Percentiles rank a stretch among this genome's conserved stretches.
Evolutionary conservation across 2,797 vertebrate species (phyloP).

Genomic region (Taenioides sp.): DNA sequence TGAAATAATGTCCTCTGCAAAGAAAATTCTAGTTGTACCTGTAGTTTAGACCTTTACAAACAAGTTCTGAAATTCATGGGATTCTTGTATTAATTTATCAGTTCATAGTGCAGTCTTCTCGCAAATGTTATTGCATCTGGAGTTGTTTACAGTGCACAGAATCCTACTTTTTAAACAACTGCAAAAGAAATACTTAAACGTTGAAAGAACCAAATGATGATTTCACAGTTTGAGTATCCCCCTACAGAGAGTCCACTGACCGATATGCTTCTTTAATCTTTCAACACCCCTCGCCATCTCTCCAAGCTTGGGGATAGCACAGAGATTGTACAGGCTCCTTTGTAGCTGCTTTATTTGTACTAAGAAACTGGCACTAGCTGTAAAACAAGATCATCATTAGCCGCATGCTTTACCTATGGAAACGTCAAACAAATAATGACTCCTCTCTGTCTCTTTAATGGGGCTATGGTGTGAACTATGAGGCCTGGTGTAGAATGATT

Average conservation of each 20-base stretch:
- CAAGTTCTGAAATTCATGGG: too few species aligned
- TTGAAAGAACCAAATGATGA: too few species aligned
- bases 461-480: constrained; percentile 47
- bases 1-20: too few species aligned
- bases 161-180: too few species aligned
- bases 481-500: constrained; percentile 58
- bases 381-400: constrained; percentile 53
- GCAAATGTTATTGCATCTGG: too few species aligned
- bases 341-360: background rate
- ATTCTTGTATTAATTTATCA: too few species aligned
- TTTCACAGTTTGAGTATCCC: background rate
- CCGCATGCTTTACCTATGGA: constrained; percentile 23
- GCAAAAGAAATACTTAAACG: too few species aligned
- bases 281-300: background rate
- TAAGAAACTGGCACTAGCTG: background rate
- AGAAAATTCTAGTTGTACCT: too few species aligned
- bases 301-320: background rate
- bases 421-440: constrained; percentile 43
- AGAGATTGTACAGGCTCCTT: background rate
- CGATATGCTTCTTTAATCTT: background rate
- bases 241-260: background rate
- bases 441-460: constrained; percentile 47
- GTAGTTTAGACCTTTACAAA: too few species aligned
- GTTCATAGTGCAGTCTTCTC: too few species aligned
- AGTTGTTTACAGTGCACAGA: too few species aligned